Evolutionary conservation across 2,888 invertebrate species (phyloP).

Genomic region (Chromoteleia sp.): DNA sequence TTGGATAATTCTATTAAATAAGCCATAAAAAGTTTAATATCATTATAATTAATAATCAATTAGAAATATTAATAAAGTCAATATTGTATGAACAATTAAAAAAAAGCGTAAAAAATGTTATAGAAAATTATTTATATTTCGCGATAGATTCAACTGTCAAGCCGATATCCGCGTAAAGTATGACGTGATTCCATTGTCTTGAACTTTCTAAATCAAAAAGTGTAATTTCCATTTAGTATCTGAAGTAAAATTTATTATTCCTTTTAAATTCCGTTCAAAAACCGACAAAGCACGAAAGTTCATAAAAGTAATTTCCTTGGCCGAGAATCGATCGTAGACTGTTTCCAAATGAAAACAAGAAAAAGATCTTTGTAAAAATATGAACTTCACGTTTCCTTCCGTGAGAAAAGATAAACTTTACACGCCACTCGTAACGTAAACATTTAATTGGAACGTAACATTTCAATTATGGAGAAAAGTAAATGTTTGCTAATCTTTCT

Average conservation of each 20-base stretch:
- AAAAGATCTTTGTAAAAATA: slow-evolving; percentile 27
- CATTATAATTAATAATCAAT: too few relatives aligned
- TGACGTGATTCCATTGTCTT: slow-evolving; percentile 23
- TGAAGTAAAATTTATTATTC: slow-evolving; percentile 36
- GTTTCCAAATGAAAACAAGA: slow-evolving; percentile 11
- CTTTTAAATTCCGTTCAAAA: slow-evolving; percentile 25
- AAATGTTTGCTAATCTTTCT: slow-evolving; percentile 3
- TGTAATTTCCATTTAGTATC: slow-evolving; percentile 35
- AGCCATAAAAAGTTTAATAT: too few relatives aligned
- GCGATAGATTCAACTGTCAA: too few relatives aligned
- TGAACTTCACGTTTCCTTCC: slow-evolving; percentile 3
- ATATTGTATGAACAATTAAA: too few relatives aligned
- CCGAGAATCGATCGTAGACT: slow-evolving; percentile 5
- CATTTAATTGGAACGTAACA: slow-evolving; percentile 20
- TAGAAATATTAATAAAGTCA: too few relatives aligned
- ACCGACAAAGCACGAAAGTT: slow-evolving; percentile 23
- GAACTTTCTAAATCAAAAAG: slow-evolving; percentile 13
- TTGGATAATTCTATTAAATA: too few relatives aligned
- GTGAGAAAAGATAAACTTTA: slow-evolving; percentile 10
- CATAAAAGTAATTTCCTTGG: slow-evolving; percentile 41
- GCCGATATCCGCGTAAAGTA: too few relatives aligned
- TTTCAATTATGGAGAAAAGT: slow-evolving; percentile 8
- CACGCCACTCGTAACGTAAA: background rate
- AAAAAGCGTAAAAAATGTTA: too few relatives aligned
- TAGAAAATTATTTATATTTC: too few relatives aligned